phyloP scores from a whole-genome alignment of 2,113 vertebrate genomes.

The Petrocephalus microphthalmus region DNA sequence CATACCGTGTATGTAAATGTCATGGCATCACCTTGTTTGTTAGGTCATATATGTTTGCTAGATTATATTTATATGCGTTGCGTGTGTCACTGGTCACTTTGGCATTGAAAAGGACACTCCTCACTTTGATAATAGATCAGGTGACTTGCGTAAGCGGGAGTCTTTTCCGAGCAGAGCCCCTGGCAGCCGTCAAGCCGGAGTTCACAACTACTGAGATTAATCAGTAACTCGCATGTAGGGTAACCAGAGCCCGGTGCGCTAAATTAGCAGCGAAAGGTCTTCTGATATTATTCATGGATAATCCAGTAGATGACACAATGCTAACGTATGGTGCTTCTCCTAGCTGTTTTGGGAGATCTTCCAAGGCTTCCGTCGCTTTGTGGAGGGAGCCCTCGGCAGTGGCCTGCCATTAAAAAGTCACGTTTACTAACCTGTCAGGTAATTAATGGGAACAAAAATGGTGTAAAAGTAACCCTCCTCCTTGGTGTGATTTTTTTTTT shows the following conservation, averaged over 20 bases:
- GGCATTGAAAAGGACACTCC: neutral
- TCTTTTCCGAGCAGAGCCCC: neutral
- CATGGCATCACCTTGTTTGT: neutral
- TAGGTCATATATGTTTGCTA: neutral
- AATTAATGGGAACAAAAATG: neutral
- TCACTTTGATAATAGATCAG: neutral
- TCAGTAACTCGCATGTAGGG: neutral
- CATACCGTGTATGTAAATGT: neutral
- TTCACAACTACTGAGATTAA: neutral
- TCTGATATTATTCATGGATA: neutral
- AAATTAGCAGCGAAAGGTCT: neutral
- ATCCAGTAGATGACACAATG: neutral
- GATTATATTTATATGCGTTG: neutral
- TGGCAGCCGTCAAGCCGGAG: neutral
- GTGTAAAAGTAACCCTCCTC: neutral
- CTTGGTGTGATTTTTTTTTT: neutral
- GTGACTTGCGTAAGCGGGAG: neutral
- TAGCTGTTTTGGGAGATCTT: neutral
- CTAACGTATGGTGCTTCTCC: neutral
- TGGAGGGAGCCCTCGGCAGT: neutral
- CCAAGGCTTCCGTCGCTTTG: neutral
- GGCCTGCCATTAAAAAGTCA: neutral
- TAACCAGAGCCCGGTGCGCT: neutral
- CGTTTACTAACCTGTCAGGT: neutral
- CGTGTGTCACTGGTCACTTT: neutral